These are phyloP conservation scores for Trinorchestia longiramus DNA, from an alignment of 1,140 invertebrate genomes.

Conservation along the genomic window DNA sequence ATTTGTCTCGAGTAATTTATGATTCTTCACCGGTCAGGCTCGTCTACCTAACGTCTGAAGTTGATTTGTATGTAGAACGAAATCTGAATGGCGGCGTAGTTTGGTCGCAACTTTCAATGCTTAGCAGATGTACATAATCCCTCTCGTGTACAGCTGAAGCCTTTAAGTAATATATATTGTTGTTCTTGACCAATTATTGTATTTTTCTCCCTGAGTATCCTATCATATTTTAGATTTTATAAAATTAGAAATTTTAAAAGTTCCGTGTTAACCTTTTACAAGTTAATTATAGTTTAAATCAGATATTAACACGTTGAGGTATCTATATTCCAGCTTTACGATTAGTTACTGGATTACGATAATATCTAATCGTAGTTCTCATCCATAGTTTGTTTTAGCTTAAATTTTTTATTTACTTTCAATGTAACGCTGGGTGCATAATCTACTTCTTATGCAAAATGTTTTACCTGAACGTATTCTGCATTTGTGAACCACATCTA, in stretches of 20 bases:
- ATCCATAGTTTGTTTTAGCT: no score
- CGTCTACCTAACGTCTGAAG: not conserved
- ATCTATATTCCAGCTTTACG: no score
- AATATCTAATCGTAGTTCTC: no score
- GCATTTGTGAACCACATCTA: not conserved
- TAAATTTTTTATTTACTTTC: no score
- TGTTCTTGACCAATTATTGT: not conserved
- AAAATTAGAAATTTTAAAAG: no score
- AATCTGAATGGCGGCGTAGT: not conserved
- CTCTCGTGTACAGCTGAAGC: constrained; percentile 23
- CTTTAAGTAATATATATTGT: constrained; percentile 42
- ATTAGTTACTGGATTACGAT: no score
- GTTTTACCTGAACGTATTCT: not conserved
- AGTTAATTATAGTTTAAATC: no score
- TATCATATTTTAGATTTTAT: no score
- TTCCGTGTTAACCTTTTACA: no score
- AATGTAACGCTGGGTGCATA: no score
- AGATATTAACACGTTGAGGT: no score
- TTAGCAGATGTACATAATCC: constrained; percentile 40
- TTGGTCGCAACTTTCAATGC: not conserved
- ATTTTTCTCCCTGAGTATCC: not conserved
- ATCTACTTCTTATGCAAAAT: not conserved
- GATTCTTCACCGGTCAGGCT: not conserved
- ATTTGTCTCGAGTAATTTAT: no score
- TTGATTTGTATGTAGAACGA: not conserved